Base-by-base conservation (phyloP, 2,888 invertebrate genomes). In the Drosophila conformis region DNA sequence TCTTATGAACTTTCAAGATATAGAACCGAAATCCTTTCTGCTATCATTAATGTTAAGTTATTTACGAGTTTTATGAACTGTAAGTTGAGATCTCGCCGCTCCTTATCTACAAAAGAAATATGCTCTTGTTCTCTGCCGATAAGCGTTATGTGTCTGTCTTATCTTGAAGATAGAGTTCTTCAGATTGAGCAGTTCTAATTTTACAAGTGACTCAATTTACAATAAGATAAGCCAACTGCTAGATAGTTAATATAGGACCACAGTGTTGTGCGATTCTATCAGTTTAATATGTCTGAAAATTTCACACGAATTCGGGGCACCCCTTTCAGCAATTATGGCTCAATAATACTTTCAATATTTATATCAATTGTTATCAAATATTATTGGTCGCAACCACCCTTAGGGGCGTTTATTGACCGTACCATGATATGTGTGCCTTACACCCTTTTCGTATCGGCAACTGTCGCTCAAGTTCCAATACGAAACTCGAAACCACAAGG, bases 291-390 rank as follows among this genome's bases (percentile, higher is more conserved):
- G 10, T n/a, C 52, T 57, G 51, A 18, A 52, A 33, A 59, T 51
- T 78, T 72, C 71, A 68, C 64, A 60, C 15, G 60, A 66, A 74
- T 54, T 69, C 25, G 38, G 2, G 13, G 42, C 78, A 70, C 54
- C 83, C 69, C 49, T 27, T 38, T 54, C 46, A 57, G 52, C 69
- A 73, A 78, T 87, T 80, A 87, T 73, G 78, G 64, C 75, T 80
- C 83, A 86, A 90, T 90, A 84, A 91, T 82, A 80, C 83, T 84
- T 79, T 79, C 77, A 89, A 88, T 91, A 87, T 90, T 91, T 87
- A 87, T 87, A 82, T 74, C 80, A 87, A 90, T 91, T 87, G 79
- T 81, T 91, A 85, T 87, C 89, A 91, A 90, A 91, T 88, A 85
- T 89, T 83, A 80, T 81, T 75, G 81, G 54, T 38, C 42, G 57